These are phyloP conservation scores for Colletes gigas DNA, from an alignment of 1,140 invertebrate genomes.

Conservation along the genomic window DNA sequence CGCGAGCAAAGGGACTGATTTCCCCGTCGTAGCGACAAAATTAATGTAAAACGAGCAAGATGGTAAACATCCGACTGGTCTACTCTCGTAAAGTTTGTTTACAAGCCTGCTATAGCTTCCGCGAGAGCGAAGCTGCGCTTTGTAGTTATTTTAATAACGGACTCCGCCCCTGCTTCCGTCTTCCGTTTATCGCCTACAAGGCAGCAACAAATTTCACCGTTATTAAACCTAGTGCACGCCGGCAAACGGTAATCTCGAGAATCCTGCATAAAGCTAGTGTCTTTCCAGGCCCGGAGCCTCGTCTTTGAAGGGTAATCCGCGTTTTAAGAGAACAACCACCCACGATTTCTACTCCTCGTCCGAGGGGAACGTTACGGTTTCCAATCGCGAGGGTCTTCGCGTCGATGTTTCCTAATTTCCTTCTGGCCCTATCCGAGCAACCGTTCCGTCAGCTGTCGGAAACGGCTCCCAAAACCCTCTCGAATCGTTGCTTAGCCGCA, in stretches of 20 bases:
- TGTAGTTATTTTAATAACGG: conserved; percentile 27
- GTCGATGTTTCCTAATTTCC: conserved; percentile 30
- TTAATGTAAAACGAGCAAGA: conserved; percentile 21
- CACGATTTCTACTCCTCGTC: background rate
- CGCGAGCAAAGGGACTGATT: too few species aligned
- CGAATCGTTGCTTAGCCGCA: conserved; percentile 9
- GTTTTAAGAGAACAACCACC: background rate
- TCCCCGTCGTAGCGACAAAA: background rate
- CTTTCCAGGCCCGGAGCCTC: background rate
- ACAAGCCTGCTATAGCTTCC: background rate
- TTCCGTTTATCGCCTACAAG: background rate
- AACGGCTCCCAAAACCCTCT: conserved; percentile 57
- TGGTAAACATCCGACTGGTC: conserved; percentile 5
- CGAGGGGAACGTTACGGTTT: background rate
- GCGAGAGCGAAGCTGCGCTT: background rate
- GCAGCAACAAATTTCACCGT: conserved; percentile 16
- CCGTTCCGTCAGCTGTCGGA: conserved; percentile 51
- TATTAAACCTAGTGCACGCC: conserved; percentile 6
- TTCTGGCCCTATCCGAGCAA: conserved; percentile 13
- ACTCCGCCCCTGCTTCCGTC: background rate
- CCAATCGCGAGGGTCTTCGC: background rate
- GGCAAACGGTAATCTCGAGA: background rate
- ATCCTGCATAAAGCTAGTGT: background rate
- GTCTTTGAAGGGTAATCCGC: background rate
- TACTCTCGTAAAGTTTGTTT: background rate